Evolutionary conservation across 2,888 invertebrate species (phyloP), one percentile per base, ranked within the genome.

Genomic region (Theodoxus fluviatilis): DNA sequence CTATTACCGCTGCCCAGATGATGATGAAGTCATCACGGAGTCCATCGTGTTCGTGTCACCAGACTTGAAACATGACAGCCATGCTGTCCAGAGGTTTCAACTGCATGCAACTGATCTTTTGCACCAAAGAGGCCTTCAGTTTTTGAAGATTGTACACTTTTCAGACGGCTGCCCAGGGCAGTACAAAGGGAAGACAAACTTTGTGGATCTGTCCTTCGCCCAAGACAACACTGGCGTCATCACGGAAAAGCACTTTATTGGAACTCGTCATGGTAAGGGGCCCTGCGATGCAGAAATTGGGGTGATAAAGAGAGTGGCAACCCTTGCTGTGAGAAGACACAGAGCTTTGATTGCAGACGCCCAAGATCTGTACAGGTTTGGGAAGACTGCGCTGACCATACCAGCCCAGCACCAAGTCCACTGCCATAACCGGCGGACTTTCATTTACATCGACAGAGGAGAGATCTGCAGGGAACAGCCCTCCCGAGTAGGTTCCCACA

Each of bases 11-110:
- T 49, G 22, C 40, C 3, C 4, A 3, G 22, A 43, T 47, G 66
- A 47, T 3, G 66, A 18, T 28, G 47, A 63, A 4, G 22, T 1
- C 22, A 63, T 38, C 22, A 63, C 63, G 38, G 63, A 63, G 38
- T 25, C 37, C 35, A 63, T 63, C 38, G 22, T 63, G 37, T 63
- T 63, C 38, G 35, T 63, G 63, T 63, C 63, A 37, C 38, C 37
- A 25, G 63, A 63, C 63, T 2, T 31, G 1, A 63, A 63, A n/a
- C 37, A 63, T 37, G 38, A 63, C 18, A 37, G n/a, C 2, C 63
- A 63, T 33, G 59, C 59, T 3, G 38, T 63, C 4, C 63, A 63
- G 7, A 22, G 38, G 25, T 63, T 37, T 18, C 22, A 63, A 7
- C 9, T n/a, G 38, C 18, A 38, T 25, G 38, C 15, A 25, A 1